Evolutionary conservation across 2,797 vertebrate species (phyloP).

Genomic region (Argentina silus): DNA sequence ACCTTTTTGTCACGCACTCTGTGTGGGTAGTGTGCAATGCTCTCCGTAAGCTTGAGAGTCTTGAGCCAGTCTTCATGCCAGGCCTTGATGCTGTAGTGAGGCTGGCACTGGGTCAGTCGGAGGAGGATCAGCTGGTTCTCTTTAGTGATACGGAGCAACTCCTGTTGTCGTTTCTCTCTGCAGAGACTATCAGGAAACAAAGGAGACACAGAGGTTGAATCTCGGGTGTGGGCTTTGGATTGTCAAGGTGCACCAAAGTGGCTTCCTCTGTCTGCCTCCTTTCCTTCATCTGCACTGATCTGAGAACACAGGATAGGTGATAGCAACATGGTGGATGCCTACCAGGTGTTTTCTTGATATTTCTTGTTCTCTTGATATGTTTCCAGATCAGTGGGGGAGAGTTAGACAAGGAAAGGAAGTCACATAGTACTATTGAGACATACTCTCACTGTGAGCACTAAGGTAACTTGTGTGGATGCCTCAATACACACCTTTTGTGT

Average conservation of each 20-base stretch:
- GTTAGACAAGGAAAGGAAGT: neutral
- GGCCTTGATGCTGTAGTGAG: slow-evolving; percentile 60
- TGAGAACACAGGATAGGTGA: neutral
- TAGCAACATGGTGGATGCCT: neutral
- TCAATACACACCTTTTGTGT: slow-evolving; percentile 68
- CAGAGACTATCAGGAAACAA: slow-evolving; percentile 49
- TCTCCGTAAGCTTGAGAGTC: slow-evolving; percentile 66
- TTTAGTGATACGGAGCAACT: slow-evolving; percentile 65
- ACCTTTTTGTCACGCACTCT: slow-evolving; percentile 46
- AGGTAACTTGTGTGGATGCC: no score
- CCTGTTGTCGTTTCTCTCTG: slow-evolving; percentile 65
- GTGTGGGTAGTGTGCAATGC: slow-evolving; percentile 60
- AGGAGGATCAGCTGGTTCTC: slow-evolving; percentile 72
- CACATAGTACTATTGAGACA: no score
- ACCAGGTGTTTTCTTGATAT: neutral
- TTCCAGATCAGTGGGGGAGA: neutral
- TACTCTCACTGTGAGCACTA: no score
- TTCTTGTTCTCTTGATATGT: no score
- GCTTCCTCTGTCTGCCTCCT: neutral
- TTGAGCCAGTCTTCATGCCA: slow-evolving; percentile 76
- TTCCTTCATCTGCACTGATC: neutral
- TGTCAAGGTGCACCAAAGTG: neutral
- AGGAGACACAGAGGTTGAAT: neutral
- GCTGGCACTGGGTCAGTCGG: slow-evolving; percentile 67
- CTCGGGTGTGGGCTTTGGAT: neutral